These are phyloP conservation scores for Trachelus troglodyta DNA, from an alignment of 2,888 invertebrate species.

Conservation along the genomic window DNA sequence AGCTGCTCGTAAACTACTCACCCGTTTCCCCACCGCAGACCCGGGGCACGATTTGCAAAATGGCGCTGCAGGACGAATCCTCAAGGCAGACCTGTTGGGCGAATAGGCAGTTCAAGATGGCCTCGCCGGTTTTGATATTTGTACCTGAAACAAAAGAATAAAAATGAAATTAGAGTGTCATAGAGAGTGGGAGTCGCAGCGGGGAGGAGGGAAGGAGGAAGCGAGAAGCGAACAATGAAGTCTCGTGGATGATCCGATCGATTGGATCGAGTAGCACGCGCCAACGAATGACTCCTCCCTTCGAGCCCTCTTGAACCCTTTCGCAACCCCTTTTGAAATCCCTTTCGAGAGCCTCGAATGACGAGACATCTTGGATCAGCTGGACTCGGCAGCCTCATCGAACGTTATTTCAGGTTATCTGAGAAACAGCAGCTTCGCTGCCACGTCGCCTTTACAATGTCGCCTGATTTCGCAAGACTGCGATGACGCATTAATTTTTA, in stretches of 20 bases:
- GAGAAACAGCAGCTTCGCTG: no score
- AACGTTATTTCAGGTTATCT: no score
- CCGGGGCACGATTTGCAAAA: slow-evolving; percentile 89
- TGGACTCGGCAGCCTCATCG: no score
- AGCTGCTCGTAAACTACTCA: slow-evolving; percentile 67
- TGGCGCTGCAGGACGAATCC: slow-evolving; percentile 90
- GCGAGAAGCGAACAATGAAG: neutral
- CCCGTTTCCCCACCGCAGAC: slow-evolving; percentile 93
- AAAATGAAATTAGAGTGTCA: slow-evolving; percentile 8
- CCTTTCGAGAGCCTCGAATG: no score
- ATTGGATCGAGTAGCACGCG: no score
- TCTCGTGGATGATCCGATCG: neutral
- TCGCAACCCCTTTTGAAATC: no score
- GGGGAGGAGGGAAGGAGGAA: neutral
- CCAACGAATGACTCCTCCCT: no score
- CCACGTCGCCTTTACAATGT: no score
- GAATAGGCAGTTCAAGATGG: slow-evolving; percentile 88
- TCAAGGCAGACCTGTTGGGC: slow-evolving; percentile 91
- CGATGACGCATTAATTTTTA: slow-evolving; percentile 34
- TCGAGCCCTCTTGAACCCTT: no score
- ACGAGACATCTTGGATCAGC: no score
- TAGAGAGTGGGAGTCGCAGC: neutral
- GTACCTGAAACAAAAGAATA: slow-evolving; percentile 73
- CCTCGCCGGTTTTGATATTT: slow-evolving; percentile 81
- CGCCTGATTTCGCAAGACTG: slow-evolving; percentile 35